A percentile compares a stretch with the other conserved stretches of the same genome.
phyloP scores from a whole-genome alignment of 2,113 vertebrate genomes.

The Oophaga pumilio region DNA sequence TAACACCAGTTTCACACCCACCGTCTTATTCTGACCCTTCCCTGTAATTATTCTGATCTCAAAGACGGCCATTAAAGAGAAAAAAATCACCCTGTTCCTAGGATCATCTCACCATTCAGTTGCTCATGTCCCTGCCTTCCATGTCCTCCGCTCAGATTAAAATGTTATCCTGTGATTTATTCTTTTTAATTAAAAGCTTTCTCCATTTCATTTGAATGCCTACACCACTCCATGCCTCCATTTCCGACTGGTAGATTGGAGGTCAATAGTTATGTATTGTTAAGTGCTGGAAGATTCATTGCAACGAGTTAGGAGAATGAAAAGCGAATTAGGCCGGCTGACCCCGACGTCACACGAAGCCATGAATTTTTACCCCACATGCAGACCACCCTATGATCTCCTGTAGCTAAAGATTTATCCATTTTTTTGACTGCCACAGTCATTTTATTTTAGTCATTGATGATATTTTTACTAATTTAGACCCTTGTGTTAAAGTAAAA shows the following conservation, averaged over 20 bases:
- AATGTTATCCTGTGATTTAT: constrained; percentile 62
- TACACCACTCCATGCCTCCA: constrained; percentile 64
- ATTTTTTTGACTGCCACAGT: neutral
- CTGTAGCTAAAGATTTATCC: neutral
- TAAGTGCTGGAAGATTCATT: constrained; percentile 65
- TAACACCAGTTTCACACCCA: neutral
- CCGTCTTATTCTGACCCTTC: neutral
- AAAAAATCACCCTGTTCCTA: neutral
- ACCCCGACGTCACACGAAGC: constrained; percentile 3
- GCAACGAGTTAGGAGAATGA: neutral
- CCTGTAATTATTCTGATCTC: constrained; percentile 34
- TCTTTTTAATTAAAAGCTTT: constrained; percentile 70
- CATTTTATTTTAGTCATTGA: no score
- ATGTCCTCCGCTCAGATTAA: constrained; percentile 59
- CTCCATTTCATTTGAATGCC: constrained; percentile 69
- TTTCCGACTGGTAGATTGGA: constrained; percentile 66
- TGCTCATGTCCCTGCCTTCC: constrained; percentile 11
- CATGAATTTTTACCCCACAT: neutral
- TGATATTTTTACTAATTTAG: no score
- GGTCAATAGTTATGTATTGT: constrained; percentile 66
- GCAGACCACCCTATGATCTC: neutral
- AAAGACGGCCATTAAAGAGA: constrained; percentile 21
- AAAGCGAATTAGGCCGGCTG: neutral
- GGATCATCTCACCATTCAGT: neutral
- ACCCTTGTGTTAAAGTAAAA: no score